A percentile compares a stretch with the other conserved stretches of the same genome.
Conservation (phyloP, 92 coral and sea anemone species). For the Parazoanthus darwini region DNA sequence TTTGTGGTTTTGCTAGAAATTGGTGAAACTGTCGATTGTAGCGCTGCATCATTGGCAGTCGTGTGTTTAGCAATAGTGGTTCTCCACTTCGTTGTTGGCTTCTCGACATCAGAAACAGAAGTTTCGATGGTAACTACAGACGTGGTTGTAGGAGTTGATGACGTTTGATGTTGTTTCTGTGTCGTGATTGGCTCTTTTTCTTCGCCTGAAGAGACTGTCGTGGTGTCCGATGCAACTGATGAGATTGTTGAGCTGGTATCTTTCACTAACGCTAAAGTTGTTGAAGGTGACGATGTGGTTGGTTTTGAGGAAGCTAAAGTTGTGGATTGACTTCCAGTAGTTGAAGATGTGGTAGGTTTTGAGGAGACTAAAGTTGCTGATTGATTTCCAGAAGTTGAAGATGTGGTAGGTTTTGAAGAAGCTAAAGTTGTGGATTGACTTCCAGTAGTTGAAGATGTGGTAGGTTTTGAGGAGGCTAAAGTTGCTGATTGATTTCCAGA, state of each 20-base stretch:
- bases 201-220: background rate
- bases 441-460: no score
- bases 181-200: background rate
- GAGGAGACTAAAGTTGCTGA: no score
- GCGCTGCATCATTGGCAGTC: background rate
- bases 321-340: no score
- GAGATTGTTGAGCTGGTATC: background rate
- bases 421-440: no score
- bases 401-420: no score
- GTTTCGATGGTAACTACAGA: background rate
- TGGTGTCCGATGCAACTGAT: background rate
- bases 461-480: no score
- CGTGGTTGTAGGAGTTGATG: background rate
- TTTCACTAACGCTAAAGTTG: no score
- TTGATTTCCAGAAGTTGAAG: no score
- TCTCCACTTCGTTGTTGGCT: background rate
- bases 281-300: no score
- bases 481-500: no score
- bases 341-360: no score
- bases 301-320: no score
- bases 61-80: background rate
- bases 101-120: constrained; percentile 14
- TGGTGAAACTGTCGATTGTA: background rate
- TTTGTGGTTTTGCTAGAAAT: background rate
- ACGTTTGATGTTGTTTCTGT: background rate